phyloP scores from a whole-genome alignment of 2,797 vertebrate genomes.

The Danio kyathit region DNA sequence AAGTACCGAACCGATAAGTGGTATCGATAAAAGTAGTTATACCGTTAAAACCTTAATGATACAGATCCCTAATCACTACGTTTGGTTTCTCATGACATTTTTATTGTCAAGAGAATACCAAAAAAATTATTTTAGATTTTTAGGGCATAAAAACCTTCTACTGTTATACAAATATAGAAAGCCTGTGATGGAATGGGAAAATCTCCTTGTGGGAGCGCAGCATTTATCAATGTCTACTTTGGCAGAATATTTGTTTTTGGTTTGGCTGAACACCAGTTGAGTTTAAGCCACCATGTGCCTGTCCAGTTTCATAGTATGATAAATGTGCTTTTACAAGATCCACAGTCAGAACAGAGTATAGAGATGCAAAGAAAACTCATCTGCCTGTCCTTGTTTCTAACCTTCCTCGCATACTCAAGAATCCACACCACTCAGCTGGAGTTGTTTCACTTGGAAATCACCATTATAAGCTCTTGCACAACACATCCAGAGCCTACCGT shows the following conservation, averaged over 20 bases:
- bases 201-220: neutral
- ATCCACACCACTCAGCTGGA: neutral
- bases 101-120: neutral
- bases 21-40: too few relatives aligned
- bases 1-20: too few relatives aligned
- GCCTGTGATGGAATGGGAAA: neutral
- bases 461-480: neutral
- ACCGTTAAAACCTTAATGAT: too few relatives aligned
- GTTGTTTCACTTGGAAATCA: neutral
- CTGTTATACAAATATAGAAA: neutral
- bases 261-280: conserved; percentile 8
- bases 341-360: neutral
- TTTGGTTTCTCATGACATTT: conserved; percentile 11
- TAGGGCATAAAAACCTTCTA: neutral
- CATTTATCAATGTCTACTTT: conserved; percentile 1
- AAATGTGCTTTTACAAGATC: neutral
- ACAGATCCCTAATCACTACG: neutral
- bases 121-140: neutral
- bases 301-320: neutral
- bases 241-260: conserved; percentile 15
- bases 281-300: neutral
- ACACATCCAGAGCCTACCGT: neutral
- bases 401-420: neutral
- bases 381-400: neutral
- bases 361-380: neutral